Base-by-base conservation (phyloP, 2,888 invertebrate genomes). In the Drosophila sordidula region DNA sequence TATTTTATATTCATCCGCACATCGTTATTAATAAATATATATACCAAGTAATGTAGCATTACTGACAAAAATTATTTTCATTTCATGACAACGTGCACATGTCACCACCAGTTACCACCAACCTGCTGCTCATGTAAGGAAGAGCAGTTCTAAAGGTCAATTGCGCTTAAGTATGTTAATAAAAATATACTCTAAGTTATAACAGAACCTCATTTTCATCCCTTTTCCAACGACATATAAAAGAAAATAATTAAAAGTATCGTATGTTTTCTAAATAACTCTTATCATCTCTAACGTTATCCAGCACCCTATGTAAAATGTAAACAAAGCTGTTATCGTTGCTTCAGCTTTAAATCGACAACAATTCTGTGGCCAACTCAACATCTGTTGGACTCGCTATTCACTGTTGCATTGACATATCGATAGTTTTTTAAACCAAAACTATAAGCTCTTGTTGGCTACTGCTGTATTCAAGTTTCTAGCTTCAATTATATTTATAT, bases 291-390 rank as follows among this genome's bases (percentile, higher is more conserved):
- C 3, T 6, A 34, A 18, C 46, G 46, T 49, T 66, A 38, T 6
- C 9, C 68, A 66, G 56, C 66, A 66, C 66, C 16, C 12, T 32
- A 9, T 18, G 5, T 25, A 67, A 66, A 66, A 66, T 66, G 66
- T 66, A 66, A 66, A 66, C 66, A 66, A 66, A 49, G 47, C 44
- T 67, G 67, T 56, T 66, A 55, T 66, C 67, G 67, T 34, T 22
- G 16, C 12, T 39, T 39, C 56, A 34, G 3, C 29, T 11, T 14
- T 11, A 11, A 29, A 47, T 32, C 49, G 67, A 65, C 18, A 18
- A 65, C 42, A 51, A 29, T 9, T 38, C 12, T 54, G n/a, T 18
- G 26, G 67, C 29, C 42, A 67, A 22, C 29, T 18, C 47, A 32
- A 67, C 54, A 67, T 16, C 6, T 25, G 22, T 22, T 38, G 22